Percentiles rank a stretch among this genome's conserved stretches.
These are phyloP conservation scores for Papilio demoleus DNA, from an alignment of 2,888 invertebrate species.

Conservation along the genomic window DNA sequence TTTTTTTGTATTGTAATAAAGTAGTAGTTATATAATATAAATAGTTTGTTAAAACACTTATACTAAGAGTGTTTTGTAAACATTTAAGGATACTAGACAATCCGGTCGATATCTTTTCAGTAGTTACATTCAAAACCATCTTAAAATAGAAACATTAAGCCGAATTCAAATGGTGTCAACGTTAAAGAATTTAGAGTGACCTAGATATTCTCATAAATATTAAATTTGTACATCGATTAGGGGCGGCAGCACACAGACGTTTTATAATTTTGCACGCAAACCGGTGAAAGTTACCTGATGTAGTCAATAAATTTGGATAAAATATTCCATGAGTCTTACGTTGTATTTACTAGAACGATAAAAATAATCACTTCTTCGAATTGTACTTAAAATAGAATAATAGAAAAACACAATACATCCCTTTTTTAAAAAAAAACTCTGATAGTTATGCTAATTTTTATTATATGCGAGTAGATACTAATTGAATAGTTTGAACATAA, in stretches of 20 bases:
- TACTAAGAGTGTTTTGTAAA: too few species aligned
- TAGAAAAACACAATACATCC: neutral
- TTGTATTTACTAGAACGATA: neutral
- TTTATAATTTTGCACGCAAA: constrained; percentile 32
- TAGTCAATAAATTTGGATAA: neutral
- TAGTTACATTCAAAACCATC: constrained; percentile 2
- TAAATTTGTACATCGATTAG: constrained; percentile 32
- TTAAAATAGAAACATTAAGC: constrained; percentile 34
- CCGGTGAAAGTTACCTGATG: constrained; percentile 20
- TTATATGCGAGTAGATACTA: too few species aligned
- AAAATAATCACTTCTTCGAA: too few species aligned
- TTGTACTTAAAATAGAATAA: neutral
- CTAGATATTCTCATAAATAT: constrained; percentile 39
- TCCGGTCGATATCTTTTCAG: neutral
- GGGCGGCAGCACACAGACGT: constrained; percentile 2
- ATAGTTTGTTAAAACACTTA: too few species aligned
- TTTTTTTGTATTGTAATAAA: too few species aligned
- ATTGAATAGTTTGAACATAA: too few species aligned
- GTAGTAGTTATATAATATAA: too few species aligned
- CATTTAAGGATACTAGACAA: neutral
- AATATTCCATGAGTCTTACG: neutral
- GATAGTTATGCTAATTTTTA: too few species aligned
- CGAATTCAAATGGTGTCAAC: constrained; percentile 26
- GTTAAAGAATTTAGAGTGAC: constrained; percentile 30
- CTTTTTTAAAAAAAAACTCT: too few species aligned